These are phyloP conservation scores for Vulpes lagopus DNA, from an alignment of 2,113 vertebrate genomes.

Conservation along the genomic window DNA sequence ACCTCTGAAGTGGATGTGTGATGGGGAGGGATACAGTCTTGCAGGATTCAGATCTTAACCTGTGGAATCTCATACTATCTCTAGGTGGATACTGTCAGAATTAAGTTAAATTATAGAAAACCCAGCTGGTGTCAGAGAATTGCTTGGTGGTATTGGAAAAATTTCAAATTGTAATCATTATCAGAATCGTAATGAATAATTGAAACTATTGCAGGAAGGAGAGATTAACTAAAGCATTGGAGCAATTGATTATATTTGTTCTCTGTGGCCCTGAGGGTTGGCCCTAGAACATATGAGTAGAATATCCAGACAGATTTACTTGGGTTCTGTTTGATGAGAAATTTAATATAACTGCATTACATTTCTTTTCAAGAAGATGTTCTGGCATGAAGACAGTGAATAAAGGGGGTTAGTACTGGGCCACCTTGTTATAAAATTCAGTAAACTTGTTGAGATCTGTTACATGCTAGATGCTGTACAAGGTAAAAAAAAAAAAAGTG, in stretches of 20 bases:
- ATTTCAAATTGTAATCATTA: not conserved
- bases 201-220: not conserved
- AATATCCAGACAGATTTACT: not conserved
- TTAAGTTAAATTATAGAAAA: not conserved
- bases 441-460: not conserved
- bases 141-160: not conserved
- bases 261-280: not conserved
- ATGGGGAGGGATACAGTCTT: not conserved
- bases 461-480: not conserved
- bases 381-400: not conserved
- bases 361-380: not conserved
- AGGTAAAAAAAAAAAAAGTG: not conserved
- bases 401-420: not conserved
- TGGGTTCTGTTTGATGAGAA: constrained; percentile 12
- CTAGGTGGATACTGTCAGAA: not conserved
- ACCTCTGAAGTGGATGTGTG: not conserved
- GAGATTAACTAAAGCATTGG: not conserved
- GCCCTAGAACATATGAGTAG: not conserved
- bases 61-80: not conserved
- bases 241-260: not conserved
- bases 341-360: not conserved
- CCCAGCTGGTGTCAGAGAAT: not conserved
- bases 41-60: not conserved
- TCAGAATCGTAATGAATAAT: not conserved
- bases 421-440: not conserved